Evolutionary conservation across 1,140 invertebrate species (phyloP).

Genomic region (Nomia melanderi): DNA sequence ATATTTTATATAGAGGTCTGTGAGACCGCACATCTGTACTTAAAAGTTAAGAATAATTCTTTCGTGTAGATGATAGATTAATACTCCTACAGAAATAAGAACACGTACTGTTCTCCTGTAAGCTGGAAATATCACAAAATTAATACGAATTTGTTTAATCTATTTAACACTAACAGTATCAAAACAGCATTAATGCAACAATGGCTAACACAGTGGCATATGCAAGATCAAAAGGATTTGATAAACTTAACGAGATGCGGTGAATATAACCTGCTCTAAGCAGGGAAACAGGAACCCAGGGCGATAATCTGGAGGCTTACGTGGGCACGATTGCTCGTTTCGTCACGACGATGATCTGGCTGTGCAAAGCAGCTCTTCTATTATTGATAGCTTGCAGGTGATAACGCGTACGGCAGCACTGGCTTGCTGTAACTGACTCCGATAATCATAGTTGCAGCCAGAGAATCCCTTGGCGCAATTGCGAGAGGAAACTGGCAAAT

Average conservation of each 20-base stretch:
- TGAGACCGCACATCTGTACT: too few relatives aligned
- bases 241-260: neutral
- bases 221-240: neutral
- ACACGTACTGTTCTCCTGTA: too few relatives aligned
- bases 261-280: neutral
- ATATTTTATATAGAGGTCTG: too few relatives aligned
- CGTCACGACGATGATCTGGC: slow-evolving; percentile 51
- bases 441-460: slow-evolving; percentile 35
- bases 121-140: too few relatives aligned
- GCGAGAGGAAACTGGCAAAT: neutral
- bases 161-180: too few relatives aligned
- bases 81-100: too few relatives aligned
- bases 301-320: slow-evolving; percentile 61
- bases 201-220: neutral
- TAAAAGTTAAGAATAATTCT: too few relatives aligned
- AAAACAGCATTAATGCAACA: neutral
- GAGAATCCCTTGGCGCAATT: slow-evolving; percentile 55
- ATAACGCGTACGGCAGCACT: slow-evolving; percentile 32
- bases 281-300: slow-evolving; percentile 7
- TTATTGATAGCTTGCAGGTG: slow-evolving; percentile 57
- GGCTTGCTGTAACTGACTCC: slow-evolving; percentile 39
- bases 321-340: slow-evolving; percentile 52
- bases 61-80: too few relatives aligned
- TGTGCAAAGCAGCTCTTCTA: slow-evolving; percentile 33
- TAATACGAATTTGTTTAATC: too few relatives aligned